These are phyloP conservation scores for Enoplosus armatus DNA, from an alignment of 2,797 vertebrate species.

Conservation along the genomic window DNA sequence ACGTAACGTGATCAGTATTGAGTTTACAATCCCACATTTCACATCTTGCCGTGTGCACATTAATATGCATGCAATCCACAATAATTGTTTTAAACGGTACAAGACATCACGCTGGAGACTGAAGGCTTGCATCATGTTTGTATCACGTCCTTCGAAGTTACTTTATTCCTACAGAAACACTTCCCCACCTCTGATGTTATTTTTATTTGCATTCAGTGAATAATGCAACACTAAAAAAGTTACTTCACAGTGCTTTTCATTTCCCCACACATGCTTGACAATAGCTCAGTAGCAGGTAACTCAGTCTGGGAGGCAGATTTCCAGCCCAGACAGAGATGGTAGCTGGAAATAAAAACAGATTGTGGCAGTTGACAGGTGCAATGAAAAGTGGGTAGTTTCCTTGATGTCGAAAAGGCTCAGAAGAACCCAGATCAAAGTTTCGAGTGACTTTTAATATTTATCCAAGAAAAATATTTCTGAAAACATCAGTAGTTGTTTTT, in stretches of 20 bases:
- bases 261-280: conserved; percentile 72
- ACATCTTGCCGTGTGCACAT: not conserved
- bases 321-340: conserved; percentile 68
- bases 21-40: conserved; percentile 24
- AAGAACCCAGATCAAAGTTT: conserved; percentile 79
- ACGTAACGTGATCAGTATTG: conserved; percentile 25
- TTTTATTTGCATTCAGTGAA: conserved; percentile 73
- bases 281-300: conserved; percentile 62
- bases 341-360: conserved; percentile 76
- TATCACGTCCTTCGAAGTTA: conserved; percentile 18
- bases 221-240: conserved; percentile 61
- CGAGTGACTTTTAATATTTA: conserved; percentile 79
- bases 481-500: conserved; percentile 77
- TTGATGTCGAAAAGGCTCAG: conserved; percentile 76
- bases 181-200: conserved; percentile 59
- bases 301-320: conserved; percentile 61
- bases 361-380: conserved; percentile 79
- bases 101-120: conserved; percentile 13
- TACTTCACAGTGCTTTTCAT: conserved; percentile 68
- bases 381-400: conserved; percentile 76
- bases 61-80: conserved; percentile 29
- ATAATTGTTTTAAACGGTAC: conserved; percentile 31
- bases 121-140: conserved; percentile 26
- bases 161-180: conserved; percentile 38
- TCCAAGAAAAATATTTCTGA: conserved; percentile 77